Evolutionary conservation across 2,113 vertebrate species (phyloP), one percentile per base, ranked within the genome.

Genomic region (Chloropsis hardwickii): DNA sequence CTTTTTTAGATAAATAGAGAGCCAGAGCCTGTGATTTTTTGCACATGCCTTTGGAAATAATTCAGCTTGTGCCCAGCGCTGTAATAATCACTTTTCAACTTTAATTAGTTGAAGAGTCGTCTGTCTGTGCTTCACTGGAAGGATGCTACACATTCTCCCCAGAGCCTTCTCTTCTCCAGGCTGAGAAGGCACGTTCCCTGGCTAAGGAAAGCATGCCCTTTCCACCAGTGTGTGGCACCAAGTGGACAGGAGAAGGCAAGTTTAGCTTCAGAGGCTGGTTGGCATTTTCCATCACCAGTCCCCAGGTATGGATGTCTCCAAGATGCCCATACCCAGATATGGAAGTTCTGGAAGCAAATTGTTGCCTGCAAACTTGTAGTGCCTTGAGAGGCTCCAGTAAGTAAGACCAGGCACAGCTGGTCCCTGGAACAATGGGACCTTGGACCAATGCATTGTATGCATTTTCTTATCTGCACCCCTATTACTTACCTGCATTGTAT

Each of bases 271-370:
- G 19, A 88, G 22, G 3, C 3, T 48, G 31, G 12, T 15, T 53
- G 47, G 37, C 37, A 71, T 80, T 76, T 90, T 86, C 67, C 62
- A 28, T 35, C 51, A 53, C 23, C n/a, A 58, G 12, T 20, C 31
- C 29, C 51, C 18, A 19, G 15, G 7, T 42, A 28, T 16, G 19
- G 58, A 35, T 20, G 37, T 25, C 60, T 62, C 42, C n/a, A 61
- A 47, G 37, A 66, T 47, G 15, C 4, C 19, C 2, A 0, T 5
- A 47, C 9, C 15, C 2, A 11, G 2, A 9, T 5, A 35, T 31
- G 39, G 23, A 76, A 84, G 17, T 3, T 44, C 19, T 22, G 16
- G 40, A 87, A 79, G 45, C 11, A 80, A 95, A 48, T 6, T 2
- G 2, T 21, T 11, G 6, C 42, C 54, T 72, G 47, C 53, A 76